These are phyloP conservation scores for Theonella swinhoei DNA, from an alignment of 37 sponge, comb jelly and placozoan species.

Conservation along the genomic window DNA sequence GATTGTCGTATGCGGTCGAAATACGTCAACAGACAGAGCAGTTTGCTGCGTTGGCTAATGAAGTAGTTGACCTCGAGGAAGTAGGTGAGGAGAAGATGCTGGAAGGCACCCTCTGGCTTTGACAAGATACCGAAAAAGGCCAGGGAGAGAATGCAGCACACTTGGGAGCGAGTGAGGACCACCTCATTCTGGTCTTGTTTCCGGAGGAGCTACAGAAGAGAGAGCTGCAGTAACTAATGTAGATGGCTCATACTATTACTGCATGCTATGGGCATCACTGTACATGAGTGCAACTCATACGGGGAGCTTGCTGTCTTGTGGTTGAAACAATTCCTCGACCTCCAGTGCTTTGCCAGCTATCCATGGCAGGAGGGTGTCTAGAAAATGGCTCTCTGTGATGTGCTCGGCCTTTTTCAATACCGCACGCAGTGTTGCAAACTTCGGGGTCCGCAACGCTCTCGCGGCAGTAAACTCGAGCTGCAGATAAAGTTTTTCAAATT, in stretches of 20 bases:
- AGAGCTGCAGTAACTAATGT: too few relatives aligned
- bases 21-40: slow-evolving; percentile 61
- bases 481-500: background rate
- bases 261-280: background rate
- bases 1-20: slow-evolving; percentile 48
- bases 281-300: background rate
- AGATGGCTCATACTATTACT: too few relatives aligned
- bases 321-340: slow-evolving; percentile 40
- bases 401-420: background rate
- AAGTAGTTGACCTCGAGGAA: slow-evolving; percentile 28
- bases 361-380: slow-evolving; percentile 45
- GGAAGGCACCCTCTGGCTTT: slow-evolving; percentile 13
- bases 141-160: slow-evolving; percentile 54
- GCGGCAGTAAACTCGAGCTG: background rate
- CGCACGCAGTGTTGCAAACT: background rate
- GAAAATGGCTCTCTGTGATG: slow-evolving; percentile 30
- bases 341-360: slow-evolving; percentile 52
- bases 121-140: slow-evolving; percentile 60
- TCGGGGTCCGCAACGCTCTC: background rate
- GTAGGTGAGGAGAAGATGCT: slow-evolving; percentile 52
- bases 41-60: slow-evolving; percentile 36
- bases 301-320: background rate
- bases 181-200: slow-evolving; percentile 1
- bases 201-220: slow-evolving; percentile 7
- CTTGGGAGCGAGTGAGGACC: slow-evolving; percentile 41